Evolutionary conservation across 2,888 invertebrate species (phyloP).

Genomic region (Cistogaster globosa): DNA sequence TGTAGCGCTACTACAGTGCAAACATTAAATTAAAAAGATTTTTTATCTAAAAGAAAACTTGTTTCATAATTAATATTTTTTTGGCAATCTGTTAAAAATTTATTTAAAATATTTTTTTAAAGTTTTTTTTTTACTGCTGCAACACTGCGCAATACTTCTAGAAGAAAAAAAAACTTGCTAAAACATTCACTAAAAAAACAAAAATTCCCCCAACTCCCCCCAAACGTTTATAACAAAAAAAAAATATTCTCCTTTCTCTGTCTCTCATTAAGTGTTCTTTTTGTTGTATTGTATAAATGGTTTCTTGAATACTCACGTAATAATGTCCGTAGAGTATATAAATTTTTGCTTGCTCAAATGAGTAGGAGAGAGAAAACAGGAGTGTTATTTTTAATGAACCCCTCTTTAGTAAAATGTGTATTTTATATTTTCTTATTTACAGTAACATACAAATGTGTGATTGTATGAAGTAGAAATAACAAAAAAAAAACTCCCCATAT

Average conservation of each 20-base stretch:
- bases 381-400: conserved; percentile 32
- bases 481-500: conserved; percentile 19
- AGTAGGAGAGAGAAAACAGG: conserved; percentile 67
- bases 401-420: conserved; percentile 6
- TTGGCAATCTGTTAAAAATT: conserved; percentile 9
- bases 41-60: too few species aligned
- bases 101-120: conserved; percentile 11
- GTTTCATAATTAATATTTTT: neutral
- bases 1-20: too few species aligned
- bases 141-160: conserved; percentile 59
- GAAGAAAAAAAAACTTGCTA: conserved; percentile 45
- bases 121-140: conserved; percentile 1
- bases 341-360: conserved; percentile 15
- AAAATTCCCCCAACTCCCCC: conserved; percentile 40
- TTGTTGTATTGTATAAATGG: neutral
- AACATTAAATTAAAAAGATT: too few species aligned
- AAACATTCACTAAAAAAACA: conserved; percentile 39
- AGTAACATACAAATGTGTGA: conserved; percentile 44
- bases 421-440: conserved; percentile 58
- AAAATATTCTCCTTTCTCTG: conserved; percentile 61
- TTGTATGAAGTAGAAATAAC: conserved; percentile 23
- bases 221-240: conserved; percentile 34
- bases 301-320: conserved; percentile 31
- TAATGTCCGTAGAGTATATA: neutral
- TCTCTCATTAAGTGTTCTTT: conserved; percentile 47